phyloP scores from a whole-genome alignment of 2,797 vertebrate species.

The Smutsia gigantea region DNA sequence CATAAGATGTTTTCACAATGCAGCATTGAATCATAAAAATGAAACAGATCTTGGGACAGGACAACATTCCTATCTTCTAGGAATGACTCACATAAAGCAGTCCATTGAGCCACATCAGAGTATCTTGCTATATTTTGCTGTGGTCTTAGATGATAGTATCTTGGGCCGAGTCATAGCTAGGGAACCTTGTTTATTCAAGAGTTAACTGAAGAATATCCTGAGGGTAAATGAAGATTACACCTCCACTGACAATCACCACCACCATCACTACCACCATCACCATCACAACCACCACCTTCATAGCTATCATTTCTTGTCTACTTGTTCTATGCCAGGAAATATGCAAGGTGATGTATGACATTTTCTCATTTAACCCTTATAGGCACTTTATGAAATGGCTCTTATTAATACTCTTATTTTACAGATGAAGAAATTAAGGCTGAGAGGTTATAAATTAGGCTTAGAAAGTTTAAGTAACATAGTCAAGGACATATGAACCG shows the following conservation, averaged over 20 bases:
- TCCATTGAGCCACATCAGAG: not conserved
- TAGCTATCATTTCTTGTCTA: not conserved
- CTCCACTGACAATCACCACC: not conserved
- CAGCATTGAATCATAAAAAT: not conserved
- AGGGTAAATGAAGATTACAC: not conserved
- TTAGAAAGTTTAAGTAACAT: not conserved
- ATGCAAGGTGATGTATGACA: not conserved
- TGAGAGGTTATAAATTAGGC: not conserved
- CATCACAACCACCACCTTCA: not conserved
- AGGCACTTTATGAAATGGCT: not conserved
- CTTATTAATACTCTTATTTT: not conserved
- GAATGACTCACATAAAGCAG: not conserved
- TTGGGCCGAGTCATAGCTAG: not conserved
- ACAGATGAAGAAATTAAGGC: not conserved
- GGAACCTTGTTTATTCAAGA: not conserved
- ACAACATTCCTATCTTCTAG: not conserved
- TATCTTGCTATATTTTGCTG: not conserved
- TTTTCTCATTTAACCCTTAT: conserved; percentile 24
- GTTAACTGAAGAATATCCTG: not conserved
- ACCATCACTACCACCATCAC: not conserved
- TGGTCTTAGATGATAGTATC: not conserved
- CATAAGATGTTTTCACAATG: not conserved
- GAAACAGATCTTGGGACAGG: not conserved
- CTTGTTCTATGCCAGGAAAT: not conserved
- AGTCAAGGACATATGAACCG: not conserved